A percentile compares a stretch with the other conserved stretches of the same genome.
Conservation (phyloP, 2,888 invertebrate species). For the Junonia oenone region DNA sequence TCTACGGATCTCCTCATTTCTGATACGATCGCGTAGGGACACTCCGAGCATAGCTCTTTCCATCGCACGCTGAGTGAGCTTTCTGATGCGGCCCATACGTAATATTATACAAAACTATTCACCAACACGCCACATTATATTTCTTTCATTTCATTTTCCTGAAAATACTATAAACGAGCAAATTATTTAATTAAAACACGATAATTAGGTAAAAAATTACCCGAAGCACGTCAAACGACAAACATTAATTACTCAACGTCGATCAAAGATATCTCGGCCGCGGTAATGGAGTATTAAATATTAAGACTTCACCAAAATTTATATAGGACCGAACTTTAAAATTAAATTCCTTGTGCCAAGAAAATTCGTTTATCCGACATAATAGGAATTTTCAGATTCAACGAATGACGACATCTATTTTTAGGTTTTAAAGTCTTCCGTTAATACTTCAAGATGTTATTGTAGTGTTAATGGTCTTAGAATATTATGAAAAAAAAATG, state of each 20-base stretch:
- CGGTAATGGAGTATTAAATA: neutral
- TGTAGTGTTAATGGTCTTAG: neutral
- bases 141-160: too few species aligned
- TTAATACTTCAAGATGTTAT: neutral
- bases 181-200: too few species aligned
- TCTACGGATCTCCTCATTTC: too few species aligned
- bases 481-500: too few species aligned
- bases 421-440: neutral
- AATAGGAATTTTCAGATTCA: neutral
- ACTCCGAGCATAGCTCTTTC: too few species aligned
- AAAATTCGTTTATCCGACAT: neutral
- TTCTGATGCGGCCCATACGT: too few species aligned
- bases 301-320: neutral
- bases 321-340: neutral
- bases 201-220: neutral
- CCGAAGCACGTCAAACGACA: neutral
- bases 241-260: neutral
- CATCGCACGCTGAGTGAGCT: too few species aligned
- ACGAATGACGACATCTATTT: neutral
- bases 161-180: too few species aligned
- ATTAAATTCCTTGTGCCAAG: neutral
- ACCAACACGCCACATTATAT: too few species aligned
- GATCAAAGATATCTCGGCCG: neutral
- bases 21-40: too few species aligned
- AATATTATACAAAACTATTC: too few species aligned